phyloP scores from a whole-genome alignment of 92 coral and sea anemone genomes.

The Heteractis magnifica region DNA sequence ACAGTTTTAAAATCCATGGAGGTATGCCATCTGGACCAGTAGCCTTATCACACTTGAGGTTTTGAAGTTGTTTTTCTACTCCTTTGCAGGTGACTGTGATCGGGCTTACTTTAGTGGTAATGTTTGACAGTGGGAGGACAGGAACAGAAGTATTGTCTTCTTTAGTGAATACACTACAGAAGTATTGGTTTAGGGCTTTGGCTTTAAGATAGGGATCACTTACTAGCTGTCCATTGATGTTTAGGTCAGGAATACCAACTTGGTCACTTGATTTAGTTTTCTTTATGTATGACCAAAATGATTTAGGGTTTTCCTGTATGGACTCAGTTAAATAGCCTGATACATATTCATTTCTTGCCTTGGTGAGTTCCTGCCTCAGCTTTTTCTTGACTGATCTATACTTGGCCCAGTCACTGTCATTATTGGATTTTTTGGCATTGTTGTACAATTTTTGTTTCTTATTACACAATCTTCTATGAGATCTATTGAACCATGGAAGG shows the following conservation, averaged over 20 bases:
- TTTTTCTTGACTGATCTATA: conserved; percentile 13
- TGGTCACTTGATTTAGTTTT: too few species aligned
- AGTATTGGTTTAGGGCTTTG: neutral
- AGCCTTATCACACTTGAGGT: neutral
- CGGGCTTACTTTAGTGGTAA: conserved; percentile 8
- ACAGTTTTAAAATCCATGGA: too few species aligned
- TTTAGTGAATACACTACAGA: too few species aligned
- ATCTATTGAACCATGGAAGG: too few species aligned
- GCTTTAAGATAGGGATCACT: conserved; percentile 14
- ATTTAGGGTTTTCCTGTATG: too few species aligned
- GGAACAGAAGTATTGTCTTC: too few species aligned
- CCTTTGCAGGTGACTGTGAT: conserved; percentile 20
- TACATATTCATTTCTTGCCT: neutral
- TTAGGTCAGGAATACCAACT: neutral
- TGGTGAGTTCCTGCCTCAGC: conserved; percentile 4
- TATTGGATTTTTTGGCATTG: too few species aligned
- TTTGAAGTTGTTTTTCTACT: conserved; percentile 29
- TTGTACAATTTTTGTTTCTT: too few species aligned
- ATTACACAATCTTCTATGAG: too few species aligned
- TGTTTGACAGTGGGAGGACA: neutral
- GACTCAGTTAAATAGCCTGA: neutral
- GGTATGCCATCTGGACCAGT: too few species aligned
- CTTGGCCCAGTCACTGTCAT: conserved; percentile 22
- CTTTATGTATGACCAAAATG: too few species aligned
- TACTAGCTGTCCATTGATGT: conserved; percentile 16